Percentiles rank a stretch among this genome's conserved stretches.
phyloP scores from a whole-genome alignment of 2,888 invertebrate genomes.

The Xiphydria camelus region DNA sequence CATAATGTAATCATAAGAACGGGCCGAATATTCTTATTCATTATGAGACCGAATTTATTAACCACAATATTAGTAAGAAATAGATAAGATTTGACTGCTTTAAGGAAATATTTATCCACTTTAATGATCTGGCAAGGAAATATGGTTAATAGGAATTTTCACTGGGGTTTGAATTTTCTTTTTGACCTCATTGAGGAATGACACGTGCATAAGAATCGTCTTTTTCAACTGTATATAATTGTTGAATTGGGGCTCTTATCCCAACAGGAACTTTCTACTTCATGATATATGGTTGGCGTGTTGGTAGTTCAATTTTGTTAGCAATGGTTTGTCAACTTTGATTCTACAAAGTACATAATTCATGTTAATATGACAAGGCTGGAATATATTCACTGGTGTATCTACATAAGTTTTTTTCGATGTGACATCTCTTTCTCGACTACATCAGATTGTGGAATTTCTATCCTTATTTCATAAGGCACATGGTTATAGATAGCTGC shows the following conservation, averaged over 20 bases:
- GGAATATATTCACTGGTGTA: slow-evolving; percentile 29
- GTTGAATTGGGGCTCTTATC: slow-evolving; percentile 67
- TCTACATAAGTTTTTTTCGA: slow-evolving; percentile 24
- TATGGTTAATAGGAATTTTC: slow-evolving; percentile 58
- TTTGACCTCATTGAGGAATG: slow-evolving; percentile 73
- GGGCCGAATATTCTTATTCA: too few species aligned
- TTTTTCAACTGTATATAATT: slow-evolving; percentile 64
- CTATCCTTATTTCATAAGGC: slow-evolving; percentile 65
- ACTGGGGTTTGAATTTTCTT: slow-evolving; percentile 72
- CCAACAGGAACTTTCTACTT: slow-evolving; percentile 64
- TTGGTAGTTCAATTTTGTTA: slow-evolving; percentile 11
- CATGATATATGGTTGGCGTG: slow-evolving; percentile 14
- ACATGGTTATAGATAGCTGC: slow-evolving; percentile 79
- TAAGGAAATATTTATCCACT: slow-evolving; percentile 71
- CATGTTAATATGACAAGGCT: slow-evolving; percentile 46
- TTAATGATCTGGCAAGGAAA: slow-evolving; percentile 69
- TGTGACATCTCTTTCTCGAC: slow-evolving; percentile 31
- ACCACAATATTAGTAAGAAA: slow-evolving; percentile 9
- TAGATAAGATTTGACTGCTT: slow-evolving; percentile 18
- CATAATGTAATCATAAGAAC: too few species aligned
- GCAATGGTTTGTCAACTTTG: slow-evolving; percentile 18
- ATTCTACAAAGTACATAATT: slow-evolving; percentile 71
- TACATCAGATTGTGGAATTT: slow-evolving; percentile 55
- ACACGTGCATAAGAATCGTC: slow-evolving; percentile 64
- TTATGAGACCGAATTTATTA: too few species aligned